Base-by-base conservation (phyloP, 2,888 invertebrate species). In the Eledone cirrhosa region DNA sequence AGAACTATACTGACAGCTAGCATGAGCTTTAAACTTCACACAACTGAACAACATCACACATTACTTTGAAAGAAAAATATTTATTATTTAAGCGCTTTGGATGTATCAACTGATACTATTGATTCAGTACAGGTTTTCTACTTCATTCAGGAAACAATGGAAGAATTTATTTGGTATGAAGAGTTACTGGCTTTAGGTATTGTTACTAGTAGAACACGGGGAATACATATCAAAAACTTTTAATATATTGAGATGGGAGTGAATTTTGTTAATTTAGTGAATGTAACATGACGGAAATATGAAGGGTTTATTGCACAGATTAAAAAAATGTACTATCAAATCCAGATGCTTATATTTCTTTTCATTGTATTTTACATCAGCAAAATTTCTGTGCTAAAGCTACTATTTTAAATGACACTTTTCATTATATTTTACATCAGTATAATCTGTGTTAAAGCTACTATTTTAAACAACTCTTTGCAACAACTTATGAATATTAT, bases 241-340 rank as follows among this genome's bases (percentile, higher is more conserved):
- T 22, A 53, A 53, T 14, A 53, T 53, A 14, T 14, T 53, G 53
- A 53, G 22, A 22, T 53, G 14, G 14, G 53, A 53, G 16, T 53
- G 53, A 53, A 53, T 53, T 53, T 53, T 14, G 22, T 53, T 53
- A 53, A 53, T 53, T 53, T 53, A 53, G 53, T 53, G 53, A 53
- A 22, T 53, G 53, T 53, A 53, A 53, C 22, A 22, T 22, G 16
- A 53, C 16, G 53, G 22, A 53, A 53, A 53, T 53, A 22, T 53
- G 53, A 53, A 53, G 53, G 53, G 22, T 53, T 53, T 53, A 53
- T 53, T 53, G 53, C 53, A 53, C 53, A 53, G 53, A 53, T 53
- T 16, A 53, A 53, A 53, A 53, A 53, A 53, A 22, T n/a, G n/a
- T n/a, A n/a, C n/a, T n/a, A n/a, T n/a, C n/a, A n/a, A n/a, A n/a